Evolutionary conservation across 2,888 invertebrate genomes (phyloP), one percentile per base, ranked within the genome.

Genomic region (Netelia inedita): DNA sequence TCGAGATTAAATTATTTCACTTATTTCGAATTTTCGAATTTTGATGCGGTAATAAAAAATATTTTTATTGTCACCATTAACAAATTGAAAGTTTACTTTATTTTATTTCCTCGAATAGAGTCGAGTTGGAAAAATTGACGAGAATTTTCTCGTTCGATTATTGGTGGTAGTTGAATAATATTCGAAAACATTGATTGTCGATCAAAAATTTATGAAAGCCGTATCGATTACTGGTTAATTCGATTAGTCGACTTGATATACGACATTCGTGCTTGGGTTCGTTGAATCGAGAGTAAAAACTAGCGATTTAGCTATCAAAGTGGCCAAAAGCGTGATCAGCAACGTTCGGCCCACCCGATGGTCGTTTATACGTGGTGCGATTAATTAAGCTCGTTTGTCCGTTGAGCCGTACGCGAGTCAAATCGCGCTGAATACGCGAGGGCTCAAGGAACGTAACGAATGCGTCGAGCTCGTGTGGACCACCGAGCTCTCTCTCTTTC

Each of bases 371-470:
- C n/a, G 19, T 46, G n/a, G 82, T 78, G 79, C 88, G 89, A 92
- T 92, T 92, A 92, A 92, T 92, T 91, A 91, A 91, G 89, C 89
- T 92, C 92, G 91, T 92, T 92, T 92, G 92, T 92, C 88, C 90
- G 87, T 87, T 89, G 90, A 90, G 88, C 88, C 87, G 87, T 88
- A 88, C 88, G 87, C 85, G 82, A 90, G 90, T 91, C 89, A 90
- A 92, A 92, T 92, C 90, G 91, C 87, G 87, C 86, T 82, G 89
- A 89, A 88, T 85, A 82, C 35, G 83, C 84, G 79, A 71, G 71
- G 61, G 79, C 88, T 73, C 89, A 91, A 91, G 90, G 88, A 89
- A 89, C 88, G 87, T 91, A 90, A 92, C 90, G 89, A 91, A 92
- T 92, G 89, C 86, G 85, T 88, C 87, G 81, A 68, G 73, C 68